These are phyloP conservation scores for Pristionchus mayeri DNA, from an alignment of 2,888 invertebrate genomes.

Conservation along the genomic window DNA sequence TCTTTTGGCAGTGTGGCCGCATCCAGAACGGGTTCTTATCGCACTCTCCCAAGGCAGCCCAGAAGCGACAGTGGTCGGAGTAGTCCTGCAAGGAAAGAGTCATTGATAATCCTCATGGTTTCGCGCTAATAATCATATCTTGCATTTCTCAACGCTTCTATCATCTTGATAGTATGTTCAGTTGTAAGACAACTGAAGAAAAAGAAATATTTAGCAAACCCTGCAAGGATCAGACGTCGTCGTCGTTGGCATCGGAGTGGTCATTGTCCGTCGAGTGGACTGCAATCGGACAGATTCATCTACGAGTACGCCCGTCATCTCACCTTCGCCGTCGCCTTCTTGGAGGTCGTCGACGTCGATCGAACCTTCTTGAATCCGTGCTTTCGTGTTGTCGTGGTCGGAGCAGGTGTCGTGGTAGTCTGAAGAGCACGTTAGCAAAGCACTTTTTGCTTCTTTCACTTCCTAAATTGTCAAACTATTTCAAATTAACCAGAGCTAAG, in stretches of 20 bases:
- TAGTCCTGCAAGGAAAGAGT: too few relatives aligned
- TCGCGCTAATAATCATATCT: too few relatives aligned
- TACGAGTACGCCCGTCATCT: too few relatives aligned
- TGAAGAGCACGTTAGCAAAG: slow-evolving; percentile 51
- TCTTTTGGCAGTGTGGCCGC: slow-evolving; percentile 72
- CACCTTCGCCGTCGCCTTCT: slow-evolving; percentile 52
- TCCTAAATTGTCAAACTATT: too few relatives aligned
- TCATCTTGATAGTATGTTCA: too few relatives aligned
- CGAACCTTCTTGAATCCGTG: slow-evolving; percentile 52
- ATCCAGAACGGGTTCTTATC: slow-evolving; percentile 72
- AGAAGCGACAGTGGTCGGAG: slow-evolving; percentile 68
- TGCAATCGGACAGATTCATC: background rate
- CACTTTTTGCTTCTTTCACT: too few relatives aligned
- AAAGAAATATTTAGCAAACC: too few relatives aligned
- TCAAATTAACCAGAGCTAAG: too few relatives aligned
- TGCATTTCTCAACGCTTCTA: too few relatives aligned
- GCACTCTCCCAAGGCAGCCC: slow-evolving; percentile 71
- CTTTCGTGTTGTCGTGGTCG: slow-evolving; percentile 62
- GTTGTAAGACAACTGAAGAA: too few relatives aligned
- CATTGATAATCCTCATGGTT: slow-evolving; percentile 55
- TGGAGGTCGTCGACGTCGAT: slow-evolving; percentile 48
- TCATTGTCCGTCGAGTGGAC: slow-evolving; percentile 51
- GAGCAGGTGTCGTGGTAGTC: slow-evolving; percentile 55
- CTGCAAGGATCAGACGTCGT: slow-evolving; percentile 60
- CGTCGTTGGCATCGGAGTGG: slow-evolving; percentile 56